Evolutionary conservation across 2,797 vertebrate genomes (phyloP), one percentile per base, ranked within the genome.

Genomic region (Hippoglossus hippoglossus): DNA sequence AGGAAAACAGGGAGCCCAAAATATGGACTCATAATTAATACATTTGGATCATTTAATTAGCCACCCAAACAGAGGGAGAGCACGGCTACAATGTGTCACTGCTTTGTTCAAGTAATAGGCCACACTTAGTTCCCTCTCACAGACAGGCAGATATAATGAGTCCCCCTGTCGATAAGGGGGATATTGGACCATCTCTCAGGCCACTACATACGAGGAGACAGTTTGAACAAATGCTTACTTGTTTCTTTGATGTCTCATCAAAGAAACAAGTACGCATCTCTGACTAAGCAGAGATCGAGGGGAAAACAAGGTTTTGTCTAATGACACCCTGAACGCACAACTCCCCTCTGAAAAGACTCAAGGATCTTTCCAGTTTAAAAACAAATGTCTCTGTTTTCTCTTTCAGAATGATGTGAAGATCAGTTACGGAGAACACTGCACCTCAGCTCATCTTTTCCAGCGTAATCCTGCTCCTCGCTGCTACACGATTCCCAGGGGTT

Each of bases 401-500:
- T 95, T 96, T 76, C 95, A 99, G 97, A 96, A 96, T 91, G 94
- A 98, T 98, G 96, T 98, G 95, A 98, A 94, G 91, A 92, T 82
- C 80, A 63, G 0, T 63, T 63, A 46, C 75, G 41, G 68, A 8
- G 81, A 28, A 77, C 79, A 84, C 47, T 7, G 49, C 24, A 58
- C 72, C 76, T 86, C 79, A 80, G 77, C 88, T 84, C 81, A 52
- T 80, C 79, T 72, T 71, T 76, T 80, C 80, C 56, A 50, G 18
- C 5, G 7, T 49, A 69, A 63, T 54, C 64, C 41, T 16, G 47
- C 80, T 75, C 56, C 68, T 77, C 22, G 72, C 73, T 61, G 74
- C 75, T 79, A 67, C 61, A 41, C 63, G 63, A 61, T 82, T 82
- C 70, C 80, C 54, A 47, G 56, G 73, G 68, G 73, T 78, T 87